Evolutionary conservation across 2,797 vertebrate genomes (phyloP).

Genomic region (Sardinella longiceps): DNA sequence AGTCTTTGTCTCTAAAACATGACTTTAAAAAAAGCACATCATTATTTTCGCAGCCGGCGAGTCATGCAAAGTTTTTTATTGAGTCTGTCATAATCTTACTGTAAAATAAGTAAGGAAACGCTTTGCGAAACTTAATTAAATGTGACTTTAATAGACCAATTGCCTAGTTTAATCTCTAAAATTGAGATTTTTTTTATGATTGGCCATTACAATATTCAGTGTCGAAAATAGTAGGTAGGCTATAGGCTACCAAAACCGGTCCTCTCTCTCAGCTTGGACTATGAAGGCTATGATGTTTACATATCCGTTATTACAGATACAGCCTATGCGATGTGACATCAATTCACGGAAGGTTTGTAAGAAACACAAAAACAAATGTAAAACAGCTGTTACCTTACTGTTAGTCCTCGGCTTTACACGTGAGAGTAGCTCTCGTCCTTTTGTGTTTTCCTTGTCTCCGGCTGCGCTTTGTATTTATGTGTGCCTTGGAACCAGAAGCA

Average conservation of each 20-base stretch:
- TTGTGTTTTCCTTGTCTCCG: constrained; percentile 68
- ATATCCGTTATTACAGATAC: background rate
- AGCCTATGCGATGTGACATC: background rate
- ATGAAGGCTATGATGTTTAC: background rate
- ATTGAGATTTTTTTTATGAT: too few species aligned
- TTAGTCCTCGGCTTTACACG: constrained; percentile 70
- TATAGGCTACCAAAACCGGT: background rate
- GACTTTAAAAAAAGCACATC: background rate
- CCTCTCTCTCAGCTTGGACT: background rate
- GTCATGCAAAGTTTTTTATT: constrained; percentile 14
- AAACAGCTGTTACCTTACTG: constrained; percentile 73
- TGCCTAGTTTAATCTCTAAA: background rate
- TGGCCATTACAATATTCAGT: background rate
- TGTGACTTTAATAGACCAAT: background rate
- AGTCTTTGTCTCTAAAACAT: background rate
- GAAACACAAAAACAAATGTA: background rate
- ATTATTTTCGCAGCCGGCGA: background rate
- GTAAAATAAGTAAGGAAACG: background rate
- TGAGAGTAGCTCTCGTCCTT: constrained; percentile 59
- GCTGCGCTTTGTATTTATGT: constrained; percentile 76
- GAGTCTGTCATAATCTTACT: background rate
- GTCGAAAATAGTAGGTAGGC: background rate
- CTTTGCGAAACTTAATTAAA: background rate
- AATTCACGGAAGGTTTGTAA: background rate
- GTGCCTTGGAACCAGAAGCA: constrained; percentile 82